A percentile compares a stretch with the other conserved stretches of the same genome.
These are phyloP conservation scores for Theropithecus gelada DNA, from an alignment of 2,113 vertebrate genomes.

Conservation along the genomic window DNA sequence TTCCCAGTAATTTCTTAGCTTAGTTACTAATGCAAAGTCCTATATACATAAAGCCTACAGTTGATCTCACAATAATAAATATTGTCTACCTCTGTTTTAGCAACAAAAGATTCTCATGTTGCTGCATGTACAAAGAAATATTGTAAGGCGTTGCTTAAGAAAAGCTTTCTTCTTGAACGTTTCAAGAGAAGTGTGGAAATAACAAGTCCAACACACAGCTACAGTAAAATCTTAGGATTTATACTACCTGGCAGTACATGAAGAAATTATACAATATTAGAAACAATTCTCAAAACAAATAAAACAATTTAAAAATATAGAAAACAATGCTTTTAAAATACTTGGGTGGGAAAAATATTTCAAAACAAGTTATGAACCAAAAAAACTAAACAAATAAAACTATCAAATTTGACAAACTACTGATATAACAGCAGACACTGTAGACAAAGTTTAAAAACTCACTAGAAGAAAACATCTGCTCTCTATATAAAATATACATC, in stretches of 20 bases:
- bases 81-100: not conserved
- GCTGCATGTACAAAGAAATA: not conserved
- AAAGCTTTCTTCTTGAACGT: not conserved
- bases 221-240: not conserved
- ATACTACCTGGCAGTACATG: not conserved
- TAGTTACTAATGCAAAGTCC: not conserved
- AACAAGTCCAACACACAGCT: not conserved
- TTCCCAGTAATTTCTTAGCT: not conserved
- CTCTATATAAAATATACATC: not conserved
- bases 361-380: not conserved
- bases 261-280: not conserved
- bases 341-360: not conserved
- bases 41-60: not conserved
- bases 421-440: not conserved
- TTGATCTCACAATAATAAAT: not conserved
- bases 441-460: not conserved
- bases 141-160: not conserved
- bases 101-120: not conserved
- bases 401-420: not conserved
- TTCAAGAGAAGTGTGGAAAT: not conserved
- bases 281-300: not conserved
- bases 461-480: not conserved
- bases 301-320: not conserved
- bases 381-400: not conserved
- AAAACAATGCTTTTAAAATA: slow-evolving; percentile 12